A percentile compares a stretch with the other conserved stretches of the same genome.
phyloP scores from a whole-genome alignment of 2,797 vertebrate species.

The Pterois miles region DNA sequence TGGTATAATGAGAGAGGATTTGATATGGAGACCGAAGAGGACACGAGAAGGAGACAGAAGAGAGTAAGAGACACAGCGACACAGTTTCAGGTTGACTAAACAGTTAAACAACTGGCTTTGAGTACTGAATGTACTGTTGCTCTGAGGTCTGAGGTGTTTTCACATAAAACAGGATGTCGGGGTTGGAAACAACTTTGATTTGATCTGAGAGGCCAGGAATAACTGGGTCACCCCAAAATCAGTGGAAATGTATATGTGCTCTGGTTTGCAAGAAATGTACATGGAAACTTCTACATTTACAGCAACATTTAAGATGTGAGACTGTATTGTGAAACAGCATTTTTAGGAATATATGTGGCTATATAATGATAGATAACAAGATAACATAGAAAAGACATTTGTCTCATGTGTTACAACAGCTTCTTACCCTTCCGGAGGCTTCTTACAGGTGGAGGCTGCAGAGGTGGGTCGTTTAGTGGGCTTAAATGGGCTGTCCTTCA shows the following conservation, averaged over 20 bases:
- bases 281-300: neutral
- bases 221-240: neutral
- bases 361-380: neutral
- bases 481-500: slow-evolving; percentile 71
- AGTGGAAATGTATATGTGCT: neutral
- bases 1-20: slow-evolving; percentile 21
- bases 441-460: slow-evolving; percentile 66
- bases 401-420: neutral
- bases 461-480: slow-evolving; percentile 44
- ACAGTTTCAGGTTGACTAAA: slow-evolving; percentile 19
- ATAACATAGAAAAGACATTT: neutral
- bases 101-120: neutral
- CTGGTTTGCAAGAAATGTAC: neutral
- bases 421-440: slow-evolving; percentile 71
- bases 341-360: neutral
- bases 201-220: neutral
- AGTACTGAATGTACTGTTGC: neutral
- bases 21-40: slow-evolving; percentile 8
- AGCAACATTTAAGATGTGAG: neutral
- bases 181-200: slow-evolving; percentile 9
- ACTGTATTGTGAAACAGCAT: neutral
- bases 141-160: neutral
- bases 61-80: neutral
- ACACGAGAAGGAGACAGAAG: neutral
- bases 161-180: neutral